phyloP scores from a whole-genome alignment of 2,113 vertebrate genomes.

The Motacilla tschutschensis region DNA sequence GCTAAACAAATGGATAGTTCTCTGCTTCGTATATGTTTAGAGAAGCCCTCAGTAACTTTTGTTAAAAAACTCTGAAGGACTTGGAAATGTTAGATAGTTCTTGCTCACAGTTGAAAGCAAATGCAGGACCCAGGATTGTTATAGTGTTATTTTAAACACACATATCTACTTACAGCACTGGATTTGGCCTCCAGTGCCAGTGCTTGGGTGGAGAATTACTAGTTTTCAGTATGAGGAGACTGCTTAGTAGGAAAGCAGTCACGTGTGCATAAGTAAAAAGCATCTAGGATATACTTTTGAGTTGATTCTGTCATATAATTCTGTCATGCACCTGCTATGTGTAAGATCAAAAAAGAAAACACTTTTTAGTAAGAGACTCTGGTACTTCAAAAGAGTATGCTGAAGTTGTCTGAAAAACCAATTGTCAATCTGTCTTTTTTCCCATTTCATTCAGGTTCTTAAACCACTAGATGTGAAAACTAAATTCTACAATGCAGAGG shows the following conservation, averaged over 20 bases:
- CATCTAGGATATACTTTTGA: not conserved
- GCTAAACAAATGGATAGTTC: not conserved
- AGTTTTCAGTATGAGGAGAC: not conserved
- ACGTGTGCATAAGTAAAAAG: not conserved
- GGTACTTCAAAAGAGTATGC: not conserved
- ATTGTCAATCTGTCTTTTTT: conserved; percentile 75
- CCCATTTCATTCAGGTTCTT: conserved; percentile 85
- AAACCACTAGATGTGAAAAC: conserved; percentile 98
- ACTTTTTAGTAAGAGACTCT: not conserved
- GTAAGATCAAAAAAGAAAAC: not conserved
- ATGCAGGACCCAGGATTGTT: not conserved
- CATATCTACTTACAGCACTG: not conserved
- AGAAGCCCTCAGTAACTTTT: not conserved
- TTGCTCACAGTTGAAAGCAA: not conserved
- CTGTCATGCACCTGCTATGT: not conserved
- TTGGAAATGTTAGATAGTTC: not conserved
- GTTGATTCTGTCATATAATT: not conserved
- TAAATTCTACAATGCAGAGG: conserved; percentile 98
- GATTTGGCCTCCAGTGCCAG: not conserved
- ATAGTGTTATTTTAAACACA: not conserved
- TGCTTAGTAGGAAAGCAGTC: not conserved
- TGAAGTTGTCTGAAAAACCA: conserved; percentile 48
- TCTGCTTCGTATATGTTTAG: not conserved
- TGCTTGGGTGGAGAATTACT: not conserved
- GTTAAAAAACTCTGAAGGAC: not conserved